A percentile compares a stretch with the other conserved stretches of the same genome.
Conservation (phyloP, 1,140 invertebrate species). For the Mactra quadrangularis region DNA sequence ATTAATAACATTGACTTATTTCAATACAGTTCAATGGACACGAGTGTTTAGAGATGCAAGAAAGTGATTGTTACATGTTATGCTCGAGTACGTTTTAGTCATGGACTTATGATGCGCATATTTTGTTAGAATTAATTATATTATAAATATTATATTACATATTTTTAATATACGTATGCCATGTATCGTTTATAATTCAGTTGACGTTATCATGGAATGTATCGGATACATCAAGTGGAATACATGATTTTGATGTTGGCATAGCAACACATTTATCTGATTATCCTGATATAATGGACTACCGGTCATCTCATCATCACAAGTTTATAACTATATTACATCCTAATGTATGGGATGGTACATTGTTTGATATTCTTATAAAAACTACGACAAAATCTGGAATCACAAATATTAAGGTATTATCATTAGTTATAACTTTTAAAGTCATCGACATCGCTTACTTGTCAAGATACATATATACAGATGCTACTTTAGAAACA, state of each 20-base stretch:
- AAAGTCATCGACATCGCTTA: neutral
- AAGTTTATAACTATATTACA: conserved; percentile 32
- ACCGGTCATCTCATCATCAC: conserved; percentile 49
- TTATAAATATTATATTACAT: no score
- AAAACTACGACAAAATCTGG: conserved; percentile 58
- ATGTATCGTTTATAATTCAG: neutral
- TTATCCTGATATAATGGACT: conserved; percentile 40
- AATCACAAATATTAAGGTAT: conserved; percentile 44
- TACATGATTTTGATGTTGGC: conserved; percentile 61
- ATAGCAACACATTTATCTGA: conserved; percentile 13
- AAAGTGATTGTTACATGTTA: no score
- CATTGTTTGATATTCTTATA: conserved; percentile 59
- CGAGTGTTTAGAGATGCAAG: no score
- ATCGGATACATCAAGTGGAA: conserved; percentile 14
- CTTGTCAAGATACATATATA: neutral
- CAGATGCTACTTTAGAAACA: neutral
- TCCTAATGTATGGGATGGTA: conserved; percentile 53
- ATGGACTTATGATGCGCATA: no score
- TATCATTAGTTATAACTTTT: neutral
- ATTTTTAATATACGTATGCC: neutral
- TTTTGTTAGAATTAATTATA: no score
- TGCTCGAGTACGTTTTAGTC: no score
- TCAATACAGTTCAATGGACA: no score
- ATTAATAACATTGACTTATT: no score
- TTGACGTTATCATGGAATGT: conserved; percentile 61